Evolutionary conservation across 2,888 invertebrate genomes (phyloP).

Genomic region (Dimorphilus gyrociliatus): DNA sequence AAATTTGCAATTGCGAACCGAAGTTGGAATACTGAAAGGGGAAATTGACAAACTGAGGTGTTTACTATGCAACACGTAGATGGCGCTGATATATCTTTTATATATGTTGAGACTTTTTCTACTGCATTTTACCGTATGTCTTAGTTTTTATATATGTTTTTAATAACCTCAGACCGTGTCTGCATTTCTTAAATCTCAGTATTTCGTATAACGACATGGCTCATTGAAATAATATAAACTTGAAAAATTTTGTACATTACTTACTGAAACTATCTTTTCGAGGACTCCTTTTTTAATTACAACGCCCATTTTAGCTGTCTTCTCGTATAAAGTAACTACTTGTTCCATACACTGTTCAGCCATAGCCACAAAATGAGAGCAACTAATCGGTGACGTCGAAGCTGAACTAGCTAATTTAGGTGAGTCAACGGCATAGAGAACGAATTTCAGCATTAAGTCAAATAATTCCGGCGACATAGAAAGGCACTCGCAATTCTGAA

Average conservation of each 20-base stretch:
- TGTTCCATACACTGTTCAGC: conserved; percentile 61
- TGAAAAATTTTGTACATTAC: too few relatives aligned
- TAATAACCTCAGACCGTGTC: too few relatives aligned
- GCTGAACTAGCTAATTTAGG: conserved; percentile 43
- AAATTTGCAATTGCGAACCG: conserved; percentile 31
- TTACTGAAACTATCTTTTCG: conserved; percentile 50
- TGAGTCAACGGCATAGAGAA: conserved; percentile 50
- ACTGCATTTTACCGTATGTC: too few relatives aligned
- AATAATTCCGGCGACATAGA: conserved; percentile 37
- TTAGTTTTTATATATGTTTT: too few relatives aligned
- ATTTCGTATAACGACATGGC: too few relatives aligned
- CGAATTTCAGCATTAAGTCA: conserved; percentile 36
- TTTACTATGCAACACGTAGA: conserved; percentile 24
- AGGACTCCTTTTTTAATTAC: conserved; percentile 57
- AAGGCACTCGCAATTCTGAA: too few relatives aligned
- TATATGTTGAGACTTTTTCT: too few relatives aligned
- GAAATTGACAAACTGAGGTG: conserved; percentile 29
- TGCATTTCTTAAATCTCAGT: too few relatives aligned
- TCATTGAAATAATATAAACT: too few relatives aligned
- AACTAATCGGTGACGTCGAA: conserved; percentile 2
- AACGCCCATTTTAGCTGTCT: conserved; percentile 51
- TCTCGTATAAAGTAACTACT: conserved; percentile 56
- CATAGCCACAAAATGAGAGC: too few relatives aligned
- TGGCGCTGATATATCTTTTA: neutral
- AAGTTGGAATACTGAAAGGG: conserved; percentile 24